phyloP scores from a whole-genome alignment of 92 coral and sea anemone species.

The Porites cylindrica region DNA sequence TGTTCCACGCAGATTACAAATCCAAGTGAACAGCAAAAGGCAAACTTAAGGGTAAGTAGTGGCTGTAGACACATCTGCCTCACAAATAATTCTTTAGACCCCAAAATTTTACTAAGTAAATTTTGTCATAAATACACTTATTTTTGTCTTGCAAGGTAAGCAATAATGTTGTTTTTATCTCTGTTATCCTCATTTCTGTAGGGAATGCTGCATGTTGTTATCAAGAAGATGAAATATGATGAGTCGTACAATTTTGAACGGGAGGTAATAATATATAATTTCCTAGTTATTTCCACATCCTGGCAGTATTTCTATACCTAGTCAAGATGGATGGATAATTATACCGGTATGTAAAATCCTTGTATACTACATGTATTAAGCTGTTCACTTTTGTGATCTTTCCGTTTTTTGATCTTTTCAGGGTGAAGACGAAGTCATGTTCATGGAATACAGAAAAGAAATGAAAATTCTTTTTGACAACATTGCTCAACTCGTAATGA shows the following conservation, averaged over 20 bases:
- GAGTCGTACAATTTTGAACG: slow-evolving; percentile 94
- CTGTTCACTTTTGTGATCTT: background rate
- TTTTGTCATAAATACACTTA: no score
- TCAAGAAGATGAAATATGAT: slow-evolving; percentile 96
- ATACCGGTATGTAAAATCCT: no score
- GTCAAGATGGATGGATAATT: no score
- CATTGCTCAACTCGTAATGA: slow-evolving; percentile 88
- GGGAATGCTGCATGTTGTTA: slow-evolving; percentile 82
- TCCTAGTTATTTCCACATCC: no score
- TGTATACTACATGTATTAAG: no score
- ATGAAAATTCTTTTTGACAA: slow-evolving; percentile 94
- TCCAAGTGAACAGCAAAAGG: slow-evolving; percentile 59
- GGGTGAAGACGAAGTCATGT: slow-evolving; percentile 99
- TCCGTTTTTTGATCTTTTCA: slow-evolving; percentile 17
- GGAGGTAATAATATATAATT: slow-evolving; percentile 65
- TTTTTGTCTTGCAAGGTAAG: no score
- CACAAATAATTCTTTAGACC: no score
- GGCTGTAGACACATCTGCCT: no score
- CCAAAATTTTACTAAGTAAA: no score
- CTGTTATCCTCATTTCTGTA: background rate
- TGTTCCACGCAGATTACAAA: slow-evolving; percentile 25
- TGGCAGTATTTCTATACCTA: background rate
- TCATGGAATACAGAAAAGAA: slow-evolving; percentile 93
- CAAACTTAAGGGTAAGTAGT: slow-evolving; percentile 55
- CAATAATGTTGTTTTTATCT: no score